A percentile compares a stretch with the other conserved stretches of the same genome.
phyloP scores from a whole-genome alignment of 1,140 invertebrate genomes.

The Gryon sp. region DNA sequence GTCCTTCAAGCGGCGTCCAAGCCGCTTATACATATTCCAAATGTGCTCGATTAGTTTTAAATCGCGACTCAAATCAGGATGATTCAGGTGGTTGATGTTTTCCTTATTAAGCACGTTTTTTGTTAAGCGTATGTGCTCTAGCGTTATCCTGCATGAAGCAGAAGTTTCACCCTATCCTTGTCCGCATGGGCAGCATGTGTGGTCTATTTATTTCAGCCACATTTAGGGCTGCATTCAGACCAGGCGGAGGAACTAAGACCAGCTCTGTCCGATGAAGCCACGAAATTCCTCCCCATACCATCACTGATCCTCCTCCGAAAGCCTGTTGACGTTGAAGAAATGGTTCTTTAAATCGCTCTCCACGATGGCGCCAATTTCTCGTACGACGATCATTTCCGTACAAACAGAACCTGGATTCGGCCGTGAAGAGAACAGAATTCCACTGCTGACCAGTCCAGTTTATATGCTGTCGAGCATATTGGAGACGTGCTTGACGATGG shows the following conservation, averaged over 20 bases:
- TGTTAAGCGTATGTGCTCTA: too few species aligned
- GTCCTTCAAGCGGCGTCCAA: neutral
- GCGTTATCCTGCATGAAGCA: neutral
- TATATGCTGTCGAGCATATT: too few species aligned
- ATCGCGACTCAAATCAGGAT: neutral
- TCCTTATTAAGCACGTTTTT: too few species aligned
- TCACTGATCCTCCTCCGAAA: neutral
- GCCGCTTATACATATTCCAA: too few species aligned
- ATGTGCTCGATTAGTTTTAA: neutral
- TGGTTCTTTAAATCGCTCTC: neutral
- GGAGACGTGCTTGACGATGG: neutral
- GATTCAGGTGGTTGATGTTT: too few species aligned
- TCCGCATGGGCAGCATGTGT: neutral
- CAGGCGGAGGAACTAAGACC: neutral
- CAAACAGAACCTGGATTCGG: neutral
- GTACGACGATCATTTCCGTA: neutral
- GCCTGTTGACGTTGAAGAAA: neutral
- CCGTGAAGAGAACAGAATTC: neutral
- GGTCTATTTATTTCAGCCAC: neutral
- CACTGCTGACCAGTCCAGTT: neutral
- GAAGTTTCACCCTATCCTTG: neutral
- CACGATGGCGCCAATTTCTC: neutral
- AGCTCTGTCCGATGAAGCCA: neutral
- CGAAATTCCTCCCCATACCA: slow-evolving; percentile 1
- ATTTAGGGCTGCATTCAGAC: neutral